phyloP scores from a whole-genome alignment of 2,888 invertebrate genomes.

The Pyrrhosoma nymphula region DNA sequence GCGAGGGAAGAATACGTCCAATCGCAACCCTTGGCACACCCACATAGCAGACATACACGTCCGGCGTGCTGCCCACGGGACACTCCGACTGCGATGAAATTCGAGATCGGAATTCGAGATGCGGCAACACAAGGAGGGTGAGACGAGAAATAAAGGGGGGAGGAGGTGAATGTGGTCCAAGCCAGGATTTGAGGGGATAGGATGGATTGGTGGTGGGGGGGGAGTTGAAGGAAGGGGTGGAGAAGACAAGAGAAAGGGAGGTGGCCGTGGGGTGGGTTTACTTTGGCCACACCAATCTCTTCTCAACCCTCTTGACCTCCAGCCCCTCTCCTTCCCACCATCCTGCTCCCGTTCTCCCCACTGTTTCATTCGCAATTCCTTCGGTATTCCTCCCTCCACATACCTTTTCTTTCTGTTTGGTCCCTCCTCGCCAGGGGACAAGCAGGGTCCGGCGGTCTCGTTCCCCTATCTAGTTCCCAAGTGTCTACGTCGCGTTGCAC shows the following conservation, averaged over 20 bases:
- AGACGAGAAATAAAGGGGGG: neutral
- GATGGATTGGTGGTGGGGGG: neutral
- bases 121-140: neutral
- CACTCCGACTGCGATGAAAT: conserved; percentile 61
- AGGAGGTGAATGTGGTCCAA: neutral
- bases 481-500: neutral
- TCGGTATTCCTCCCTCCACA: neutral
- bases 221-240: neutral
- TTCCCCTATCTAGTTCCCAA: neutral
- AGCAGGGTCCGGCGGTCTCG: neutral
- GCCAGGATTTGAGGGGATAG: conserved; percentile 1
- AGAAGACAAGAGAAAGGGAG: neutral
- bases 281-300: conserved; percentile 45
- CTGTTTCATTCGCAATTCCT: neutral
- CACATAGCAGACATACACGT: neutral
- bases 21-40: conserved; percentile 21
- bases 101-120: conserved; percentile 66
- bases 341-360: neutral
- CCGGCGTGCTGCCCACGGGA: conserved; percentile 60
- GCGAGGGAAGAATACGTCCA: conserved; percentile 18
- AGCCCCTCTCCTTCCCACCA: neutral
- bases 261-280: neutral
- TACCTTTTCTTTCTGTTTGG: neutral
- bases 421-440: neutral
- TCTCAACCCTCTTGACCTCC: conserved; percentile 13